Percentiles rank a stretch among this genome's conserved stretches.
phyloP scores from a whole-genome alignment of 1,140 invertebrate species.

The Solenopsis fugax region DNA sequence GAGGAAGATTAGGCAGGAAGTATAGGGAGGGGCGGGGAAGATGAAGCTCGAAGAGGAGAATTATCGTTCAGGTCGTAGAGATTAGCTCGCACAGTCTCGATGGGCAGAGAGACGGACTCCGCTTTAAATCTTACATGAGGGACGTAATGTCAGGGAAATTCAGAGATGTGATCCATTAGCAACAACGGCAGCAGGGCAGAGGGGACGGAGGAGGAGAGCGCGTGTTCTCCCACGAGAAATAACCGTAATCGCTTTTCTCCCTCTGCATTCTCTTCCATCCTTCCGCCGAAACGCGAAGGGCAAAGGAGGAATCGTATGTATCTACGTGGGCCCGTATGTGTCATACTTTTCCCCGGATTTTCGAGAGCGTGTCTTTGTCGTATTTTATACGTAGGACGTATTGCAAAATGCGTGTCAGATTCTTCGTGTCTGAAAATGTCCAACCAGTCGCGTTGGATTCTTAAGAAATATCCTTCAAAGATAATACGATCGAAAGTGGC shows the following conservation, averaged over 20 bases:
- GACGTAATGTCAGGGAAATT: slow-evolving; percentile 81
- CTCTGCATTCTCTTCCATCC: slow-evolving; percentile 41
- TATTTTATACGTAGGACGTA: slow-evolving; percentile 3
- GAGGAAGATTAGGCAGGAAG: not conserved
- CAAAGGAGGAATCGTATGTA: not conserved
- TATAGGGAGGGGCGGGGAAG: too few species aligned
- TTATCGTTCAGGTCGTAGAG: slow-evolving; percentile 68
- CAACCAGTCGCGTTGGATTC: not conserved
- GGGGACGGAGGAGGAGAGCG: slow-evolving; percentile 44
- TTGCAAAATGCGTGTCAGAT: slow-evolving; percentile 25
- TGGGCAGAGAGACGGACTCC: slow-evolving; percentile 65
- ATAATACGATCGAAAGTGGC: not conserved
- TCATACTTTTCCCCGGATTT: slow-evolving; percentile 15
- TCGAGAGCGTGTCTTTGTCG: not conserved
- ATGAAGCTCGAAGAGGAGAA: slow-evolving; percentile 34
- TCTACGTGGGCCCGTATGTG: not conserved
- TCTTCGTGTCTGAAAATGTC: not conserved
- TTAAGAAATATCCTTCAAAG: not conserved
- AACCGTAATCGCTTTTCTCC: slow-evolving; percentile 79
- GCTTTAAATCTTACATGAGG: slow-evolving; percentile 81
- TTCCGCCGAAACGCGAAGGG: not conserved
- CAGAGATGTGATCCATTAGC: slow-evolving; percentile 82
- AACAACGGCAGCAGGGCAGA: slow-evolving; percentile 70
- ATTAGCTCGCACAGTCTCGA: slow-evolving; percentile 71
- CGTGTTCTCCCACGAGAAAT: slow-evolving; percentile 80